Evolutionary conservation across 1,140 invertebrate species (phyloP), one percentile per base, ranked within the genome.

Genomic region (Varroa destructor): DNA sequence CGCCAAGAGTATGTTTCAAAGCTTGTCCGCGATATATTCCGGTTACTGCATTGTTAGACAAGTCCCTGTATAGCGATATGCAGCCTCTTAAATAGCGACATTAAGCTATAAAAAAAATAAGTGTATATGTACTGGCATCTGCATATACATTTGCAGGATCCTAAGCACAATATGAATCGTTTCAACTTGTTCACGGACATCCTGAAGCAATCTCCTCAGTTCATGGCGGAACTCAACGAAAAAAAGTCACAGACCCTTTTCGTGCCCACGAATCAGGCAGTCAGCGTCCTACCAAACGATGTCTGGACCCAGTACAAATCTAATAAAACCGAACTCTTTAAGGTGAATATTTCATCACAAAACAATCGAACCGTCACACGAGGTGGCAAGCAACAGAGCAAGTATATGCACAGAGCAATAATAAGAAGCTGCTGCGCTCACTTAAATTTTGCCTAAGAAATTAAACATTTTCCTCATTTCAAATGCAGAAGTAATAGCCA

Each of bases 211-310:
- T 75, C 76, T 12, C 71, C 74, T 8, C 86, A 88, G 58, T 89
- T 92, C 75, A 82, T 89, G 77, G 83, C 84, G 72, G 84, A 84
- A 56, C 84, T 91, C n/a, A 86, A 83, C 56, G 81, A 82, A 55
- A 83, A 85, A 64, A 8, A 51, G 8, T 84, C 84, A 43, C 86
- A 89, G 58, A 93, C 91, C 0, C 81, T 94, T 37, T 91, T 94
- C 78, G 90, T 89, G 0, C 91, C 91, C 0, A 90, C 87, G 75
- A 93, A 94, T 78, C 86, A 87, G 72, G 91, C 91, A 0, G 76
- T 81, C 61, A 70, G 74, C n/a, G 70, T 72, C 36, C 67, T 76
- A 54, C 72, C 73, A 8, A 54, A 55, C 5, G 74, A 58, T 43
- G 43, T 54, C 54, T 71, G 61, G 61, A 40, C 40, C 2, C 61